Conservation (phyloP, 2,888 invertebrate species). For the Seira musarum region DNA sequence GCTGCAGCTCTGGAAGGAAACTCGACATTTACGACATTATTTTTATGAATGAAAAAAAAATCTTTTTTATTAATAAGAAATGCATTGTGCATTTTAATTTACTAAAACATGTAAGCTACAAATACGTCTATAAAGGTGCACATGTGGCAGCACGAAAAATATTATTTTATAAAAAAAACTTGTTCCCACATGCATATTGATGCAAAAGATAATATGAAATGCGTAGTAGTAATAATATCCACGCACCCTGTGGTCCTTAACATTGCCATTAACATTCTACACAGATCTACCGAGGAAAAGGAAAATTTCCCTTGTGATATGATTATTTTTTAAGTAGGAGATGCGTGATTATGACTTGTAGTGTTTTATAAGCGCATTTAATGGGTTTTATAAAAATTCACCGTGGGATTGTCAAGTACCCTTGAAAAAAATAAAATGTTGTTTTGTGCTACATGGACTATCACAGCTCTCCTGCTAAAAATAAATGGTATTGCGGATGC, state of each 20-base stretch:
- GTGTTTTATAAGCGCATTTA: background rate
- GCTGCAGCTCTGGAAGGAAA: too few relatives aligned
- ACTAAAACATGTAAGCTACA: background rate
- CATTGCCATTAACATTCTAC: constrained; percentile 51
- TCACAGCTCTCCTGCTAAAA: background rate
- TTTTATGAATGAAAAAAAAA: constrained; percentile 47
- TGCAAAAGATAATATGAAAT: constrained; percentile 39
- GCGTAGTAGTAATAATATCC: constrained; percentile 38
- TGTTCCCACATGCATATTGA: constrained; percentile 30
- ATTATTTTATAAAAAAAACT: constrained; percentile 36
- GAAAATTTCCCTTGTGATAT: background rate
- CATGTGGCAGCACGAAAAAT: constrained; percentile 47
- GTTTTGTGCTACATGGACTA: background rate
- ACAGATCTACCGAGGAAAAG: background rate
- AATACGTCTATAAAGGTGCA: constrained; percentile 10
- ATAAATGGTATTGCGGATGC: background rate
- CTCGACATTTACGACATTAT: constrained; percentile 21
- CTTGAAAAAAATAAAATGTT: too few relatives aligned
- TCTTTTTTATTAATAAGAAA: constrained; percentile 25
- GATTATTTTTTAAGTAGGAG: background rate
- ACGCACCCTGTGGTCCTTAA: constrained; percentile 60
- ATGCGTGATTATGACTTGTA: too few relatives aligned
- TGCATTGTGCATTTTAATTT: constrained; percentile 54
- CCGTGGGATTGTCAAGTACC: too few relatives aligned
- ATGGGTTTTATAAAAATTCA: background rate